Base-by-base conservation (phyloP, 23 tunicate species). In the Corella eumyota region DNA sequence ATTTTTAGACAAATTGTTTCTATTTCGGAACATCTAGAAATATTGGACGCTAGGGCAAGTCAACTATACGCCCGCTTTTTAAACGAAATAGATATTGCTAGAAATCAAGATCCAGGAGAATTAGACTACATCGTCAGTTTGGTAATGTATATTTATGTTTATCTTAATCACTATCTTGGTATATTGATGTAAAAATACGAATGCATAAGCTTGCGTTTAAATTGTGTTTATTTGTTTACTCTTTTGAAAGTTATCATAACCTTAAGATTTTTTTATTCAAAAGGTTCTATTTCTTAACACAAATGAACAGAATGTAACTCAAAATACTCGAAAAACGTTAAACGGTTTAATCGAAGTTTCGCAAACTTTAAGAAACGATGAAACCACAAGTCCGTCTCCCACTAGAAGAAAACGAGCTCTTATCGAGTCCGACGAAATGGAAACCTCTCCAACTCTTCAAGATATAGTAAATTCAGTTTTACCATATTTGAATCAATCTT, bases 61-160 rank as follows among this genome's bases (percentile, higher is more conserved):
- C 13, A 31, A 30, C 71, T 66, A 19, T 66, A 38, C n/a, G 59
- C 32, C 32, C 29, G 33, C 4, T 66, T 66, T 45, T 59, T 66
- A 2, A 24, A 15, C 58, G 28, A 48, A 4, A 29, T 66, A 2
- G 52, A 45, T 2, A 49, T 50, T 21, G 52, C 32, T 17, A 48
- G 40, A 30, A 66, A 50, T 25, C 44, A 49, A 49, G 71, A 47
- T 15, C 71, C 71, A 2, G 36, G 55, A 2, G 71, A 66, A 27
- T 32, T 45, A n/a, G 71, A 66, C 28, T 47, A 66, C 59, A 66
- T 66, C 22, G 50, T 31, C 19, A 26, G 50, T n/a, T 29, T 47
- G 36, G 71, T 66, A 50, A 37, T 51, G 23, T 15, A 9, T 11
- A 15, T 40, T 40, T 40, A 15, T 40, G 11, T 40, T 40, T 40